phyloP scores from a whole-genome alignment of 64 coral and sea anemone species.

The Dendronephthya gigantea region DNA sequence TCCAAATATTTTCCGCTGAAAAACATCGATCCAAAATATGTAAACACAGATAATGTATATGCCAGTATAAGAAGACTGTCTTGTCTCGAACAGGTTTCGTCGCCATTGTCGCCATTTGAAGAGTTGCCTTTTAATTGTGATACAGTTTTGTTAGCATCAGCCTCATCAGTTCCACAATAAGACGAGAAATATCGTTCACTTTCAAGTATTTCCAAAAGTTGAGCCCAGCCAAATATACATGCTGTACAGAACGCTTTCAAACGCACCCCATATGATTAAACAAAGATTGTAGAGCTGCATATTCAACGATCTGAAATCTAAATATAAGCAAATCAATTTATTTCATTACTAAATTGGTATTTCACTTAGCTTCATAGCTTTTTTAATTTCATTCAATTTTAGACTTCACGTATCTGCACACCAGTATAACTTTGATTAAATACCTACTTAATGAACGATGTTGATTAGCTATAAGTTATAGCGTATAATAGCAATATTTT shows the following conservation, averaged over 20 bases:
- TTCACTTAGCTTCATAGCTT: too few species aligned
- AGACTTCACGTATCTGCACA: too few species aligned
- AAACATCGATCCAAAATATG: not conserved
- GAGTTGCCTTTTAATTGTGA: too few species aligned
- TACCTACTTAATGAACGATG: too few species aligned
- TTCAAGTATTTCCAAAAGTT: not conserved
- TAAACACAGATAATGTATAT: not conserved
- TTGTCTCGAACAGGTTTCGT: not conserved
- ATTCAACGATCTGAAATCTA: not conserved
- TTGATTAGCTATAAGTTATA: too few species aligned
- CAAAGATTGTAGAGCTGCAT: not conserved
- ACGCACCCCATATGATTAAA: not conserved
- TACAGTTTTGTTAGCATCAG: too few species aligned
- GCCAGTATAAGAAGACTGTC: not conserved
- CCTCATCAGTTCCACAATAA: not conserved
- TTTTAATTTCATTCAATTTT: too few species aligned
- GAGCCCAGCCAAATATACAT: slow-evolving; percentile 2
- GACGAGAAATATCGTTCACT: not conserved
- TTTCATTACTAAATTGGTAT: too few species aligned
- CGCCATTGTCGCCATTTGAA: not conserved
- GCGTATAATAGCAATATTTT: too few species aligned
- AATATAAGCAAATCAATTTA: too few species aligned
- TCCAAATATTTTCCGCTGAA: not conserved
- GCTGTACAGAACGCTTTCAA: not conserved
- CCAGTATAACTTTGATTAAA: too few species aligned